Base-by-base conservation (phyloP, 2,113 vertebrate genomes). In the Oryzias curvinotus region DNA sequence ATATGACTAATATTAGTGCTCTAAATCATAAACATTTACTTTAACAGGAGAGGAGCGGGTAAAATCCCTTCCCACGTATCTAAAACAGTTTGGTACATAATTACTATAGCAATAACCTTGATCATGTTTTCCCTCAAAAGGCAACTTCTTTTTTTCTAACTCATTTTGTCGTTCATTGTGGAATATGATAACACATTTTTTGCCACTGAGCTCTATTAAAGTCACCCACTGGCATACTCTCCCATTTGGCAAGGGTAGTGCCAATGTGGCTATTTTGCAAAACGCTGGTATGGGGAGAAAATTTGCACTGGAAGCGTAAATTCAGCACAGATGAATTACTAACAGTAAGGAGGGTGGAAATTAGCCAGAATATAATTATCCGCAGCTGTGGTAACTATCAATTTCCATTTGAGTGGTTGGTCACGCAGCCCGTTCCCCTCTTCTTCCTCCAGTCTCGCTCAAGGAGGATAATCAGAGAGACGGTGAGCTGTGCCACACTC, bases 371-470 rank as follows among this genome's bases (percentile, higher is more conserved):
- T 64, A 60, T 60, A 73, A 73, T 57, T 65, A 64, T 69, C 68
- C 57, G 44, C 64, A 58, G 64, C 80, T 83, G 68, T 75, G 57
- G 84, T 79, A 78, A 49, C 69, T 72, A 85, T 89, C 71, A 53
- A 76, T 82, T 87, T 80, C 64, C 65, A 81, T 82, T 75, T 79
- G 68, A 84, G 78, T 25, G 80, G 65, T 78, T 52, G 82, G 81
- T 72, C 86, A 76, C 77, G 82, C 62, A 17, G 59, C 53, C 71
- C 5, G 15, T 48, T 83, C 75, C 57, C 64, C 62, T 61, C 71
- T 52, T 65, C 78, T 51, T 21, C 53, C 61, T 50, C 52, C 19
- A n/a, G 68, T 73, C 69, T 66, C 70, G 74, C 86, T 78, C 53
- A 61, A 67, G 71, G 65, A 75, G 69, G 61, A 81, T 85, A 86